phyloP scores from a whole-genome alignment of 2,797 vertebrate species.

The Tangara arthus region DNA sequence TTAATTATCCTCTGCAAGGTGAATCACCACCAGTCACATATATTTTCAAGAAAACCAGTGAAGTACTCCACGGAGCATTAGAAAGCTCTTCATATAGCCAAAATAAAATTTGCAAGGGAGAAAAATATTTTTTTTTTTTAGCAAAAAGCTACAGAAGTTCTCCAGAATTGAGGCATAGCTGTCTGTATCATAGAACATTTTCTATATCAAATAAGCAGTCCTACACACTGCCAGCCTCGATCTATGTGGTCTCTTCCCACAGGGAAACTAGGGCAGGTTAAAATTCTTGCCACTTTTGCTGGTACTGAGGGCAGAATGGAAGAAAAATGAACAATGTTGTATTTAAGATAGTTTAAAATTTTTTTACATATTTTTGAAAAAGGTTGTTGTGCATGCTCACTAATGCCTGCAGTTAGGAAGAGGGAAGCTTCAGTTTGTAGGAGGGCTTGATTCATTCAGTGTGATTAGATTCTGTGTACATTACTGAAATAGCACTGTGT shows the following conservation, averaged over 20 bases:
- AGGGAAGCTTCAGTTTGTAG: neutral
- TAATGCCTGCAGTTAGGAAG: neutral
- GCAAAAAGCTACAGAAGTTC: neutral
- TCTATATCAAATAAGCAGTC: neutral
- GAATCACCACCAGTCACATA: neutral
- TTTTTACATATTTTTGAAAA: neutral
- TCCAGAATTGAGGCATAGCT: neutral
- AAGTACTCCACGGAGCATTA: neutral
- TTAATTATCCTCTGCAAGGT: slow-evolving; percentile 53
- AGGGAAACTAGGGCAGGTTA: neutral
- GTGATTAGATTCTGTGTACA: neutral
- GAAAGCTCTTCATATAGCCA: neutral
- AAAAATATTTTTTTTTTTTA: neutral
- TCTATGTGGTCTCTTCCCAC: neutral
- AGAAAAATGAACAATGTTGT: neutral
- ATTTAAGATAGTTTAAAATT: neutral
- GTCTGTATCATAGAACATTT: neutral
- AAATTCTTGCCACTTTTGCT: neutral
- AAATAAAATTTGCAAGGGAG: neutral
- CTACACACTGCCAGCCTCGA: fast-evolving
- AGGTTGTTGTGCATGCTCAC: neutral
- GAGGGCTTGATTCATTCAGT: neutral
- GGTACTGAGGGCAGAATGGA: neutral
- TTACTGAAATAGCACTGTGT: neutral
- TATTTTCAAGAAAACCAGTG: neutral